A percentile compares a stretch with the other conserved stretches of the same genome.
phyloP scores from a whole-genome alignment of 2,797 vertebrate species.

The Coregonus ussuriensis region DNA sequence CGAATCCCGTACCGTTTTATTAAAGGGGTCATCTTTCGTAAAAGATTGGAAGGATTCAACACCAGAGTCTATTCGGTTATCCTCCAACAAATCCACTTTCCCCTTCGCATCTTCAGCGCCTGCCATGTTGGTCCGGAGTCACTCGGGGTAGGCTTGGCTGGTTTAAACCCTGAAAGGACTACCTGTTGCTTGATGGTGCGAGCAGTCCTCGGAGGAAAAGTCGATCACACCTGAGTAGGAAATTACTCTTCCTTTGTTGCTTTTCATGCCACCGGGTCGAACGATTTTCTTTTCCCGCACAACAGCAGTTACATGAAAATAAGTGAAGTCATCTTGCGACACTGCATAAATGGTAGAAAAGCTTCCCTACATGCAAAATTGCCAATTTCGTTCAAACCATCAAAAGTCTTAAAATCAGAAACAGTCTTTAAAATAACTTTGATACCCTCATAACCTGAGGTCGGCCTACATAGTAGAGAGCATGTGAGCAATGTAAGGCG shows the following conservation, averaged over 20 bases:
- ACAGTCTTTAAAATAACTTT: slow-evolving; percentile 51
- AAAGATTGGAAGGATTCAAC: slow-evolving; percentile 69
- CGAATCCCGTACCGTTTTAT: slow-evolving; percentile 32
- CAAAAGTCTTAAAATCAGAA: background rate
- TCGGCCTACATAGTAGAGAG: slow-evolving; percentile 4
- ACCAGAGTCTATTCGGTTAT: slow-evolving; percentile 74
- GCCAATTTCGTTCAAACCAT: background rate
- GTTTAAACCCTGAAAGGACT: slow-evolving; percentile 31
- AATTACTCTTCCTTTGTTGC: slow-evolving; percentile 59
- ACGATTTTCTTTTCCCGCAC: slow-evolving; percentile 13
- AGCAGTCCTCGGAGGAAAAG: slow-evolving; percentile 26
- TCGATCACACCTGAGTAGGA: slow-evolving; percentile 52
- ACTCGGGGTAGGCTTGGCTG: slow-evolving; percentile 22
- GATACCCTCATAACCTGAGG: slow-evolving; percentile 43
- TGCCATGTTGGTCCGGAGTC: slow-evolving; percentile 63
- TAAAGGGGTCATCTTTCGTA: slow-evolving; percentile 60
- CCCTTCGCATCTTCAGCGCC: slow-evolving; percentile 55
- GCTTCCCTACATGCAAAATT: background rate
- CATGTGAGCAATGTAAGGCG: slow-evolving; percentile 59
- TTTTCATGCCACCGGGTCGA: slow-evolving; percentile 69
- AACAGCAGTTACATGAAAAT: background rate
- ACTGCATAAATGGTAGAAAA: background rate
- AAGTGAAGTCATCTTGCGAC: background rate
- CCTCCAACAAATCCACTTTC: slow-evolving; percentile 70
- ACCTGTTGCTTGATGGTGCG: slow-evolving; percentile 41